Evolutionary conservation across 2,888 invertebrate genomes (phyloP).

Genomic region (Polymixis lichenea): DNA sequence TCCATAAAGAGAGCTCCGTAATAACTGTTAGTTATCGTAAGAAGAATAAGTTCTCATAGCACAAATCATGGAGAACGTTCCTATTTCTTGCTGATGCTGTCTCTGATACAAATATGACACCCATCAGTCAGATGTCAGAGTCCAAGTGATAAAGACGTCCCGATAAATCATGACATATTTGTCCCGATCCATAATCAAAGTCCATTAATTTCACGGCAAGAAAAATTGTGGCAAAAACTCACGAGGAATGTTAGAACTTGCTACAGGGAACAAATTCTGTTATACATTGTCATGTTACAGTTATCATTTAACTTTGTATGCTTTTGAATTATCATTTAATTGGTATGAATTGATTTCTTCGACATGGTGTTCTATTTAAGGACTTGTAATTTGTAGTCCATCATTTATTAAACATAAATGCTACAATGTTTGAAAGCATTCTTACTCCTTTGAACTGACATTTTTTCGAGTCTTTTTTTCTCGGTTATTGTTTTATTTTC

Average conservation of each 20-base stretch:
- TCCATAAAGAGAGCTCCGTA: conserved; percentile 15
- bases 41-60: conserved; percentile 60
- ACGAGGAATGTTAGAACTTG: conserved; percentile 35
- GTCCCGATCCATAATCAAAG: conserved; percentile 57
- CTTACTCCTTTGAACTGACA: background rate
- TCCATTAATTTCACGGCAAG: conserved; percentile 40
- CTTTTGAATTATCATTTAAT: conserved; percentile 48
- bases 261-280: conserved; percentile 19
- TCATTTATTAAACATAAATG: background rate
- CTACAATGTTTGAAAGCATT: background rate
- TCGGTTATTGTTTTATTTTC: background rate
- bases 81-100: conserved; percentile 45
- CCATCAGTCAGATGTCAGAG: conserved; percentile 62
- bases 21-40: conserved; percentile 41
- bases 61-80: conserved; percentile 47
- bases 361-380: background rate
- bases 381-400: background rate
- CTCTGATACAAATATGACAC: conserved; percentile 44
- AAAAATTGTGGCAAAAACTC: conserved; percentile 44
- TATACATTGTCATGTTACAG: conserved; percentile 13
- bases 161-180: conserved; percentile 66
- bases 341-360: conserved; percentile 27
- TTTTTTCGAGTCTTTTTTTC: background rate
- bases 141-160: conserved; percentile 59
- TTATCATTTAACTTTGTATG: conserved; percentile 15